Percentiles rank a stretch among this genome's conserved stretches.
phyloP scores from a whole-genome alignment of 2,797 vertebrate species.

The Trematomus bernacchii region DNA sequence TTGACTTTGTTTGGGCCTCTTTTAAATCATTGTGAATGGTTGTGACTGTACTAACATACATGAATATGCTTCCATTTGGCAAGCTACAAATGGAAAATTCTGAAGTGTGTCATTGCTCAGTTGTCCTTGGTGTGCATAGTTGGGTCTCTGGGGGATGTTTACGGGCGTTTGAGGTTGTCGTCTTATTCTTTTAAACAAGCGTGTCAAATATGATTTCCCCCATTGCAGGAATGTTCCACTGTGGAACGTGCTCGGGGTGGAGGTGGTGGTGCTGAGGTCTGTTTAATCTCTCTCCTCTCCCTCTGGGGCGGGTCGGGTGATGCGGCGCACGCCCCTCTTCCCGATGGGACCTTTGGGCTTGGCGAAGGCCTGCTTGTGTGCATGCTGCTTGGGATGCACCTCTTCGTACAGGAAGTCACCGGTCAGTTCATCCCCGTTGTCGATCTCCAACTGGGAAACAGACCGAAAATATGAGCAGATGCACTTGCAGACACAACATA shows the following conservation, averaged over 20 bases:
- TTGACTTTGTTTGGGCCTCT: slow-evolving; percentile 48
- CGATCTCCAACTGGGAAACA: slow-evolving; percentile 92
- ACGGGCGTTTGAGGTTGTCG: slow-evolving; percentile 63
- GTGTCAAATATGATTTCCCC: slow-evolving; percentile 58
- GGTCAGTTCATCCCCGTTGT: slow-evolving; percentile 94
- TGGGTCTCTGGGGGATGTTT: slow-evolving; percentile 73
- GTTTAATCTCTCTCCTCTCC: slow-evolving; percentile 91
- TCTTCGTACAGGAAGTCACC: slow-evolving; percentile 96
- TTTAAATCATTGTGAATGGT: slow-evolving; percentile 36
- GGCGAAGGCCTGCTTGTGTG: slow-evolving; percentile 95
- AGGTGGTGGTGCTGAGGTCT: slow-evolving; percentile 66
- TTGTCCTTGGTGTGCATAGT: slow-evolving; percentile 86
- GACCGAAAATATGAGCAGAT: background rate
- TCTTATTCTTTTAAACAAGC: slow-evolving; percentile 66
- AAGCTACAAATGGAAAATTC: slow-evolving; percentile 79
- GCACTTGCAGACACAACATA: background rate
- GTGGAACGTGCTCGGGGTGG: slow-evolving; percentile 66
- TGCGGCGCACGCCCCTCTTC: slow-evolving; percentile 93
- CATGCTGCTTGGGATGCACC: slow-evolving; percentile 97
- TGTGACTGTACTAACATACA: slow-evolving; percentile 66
- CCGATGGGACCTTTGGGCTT: slow-evolving; percentile 96
- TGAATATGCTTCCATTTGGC: slow-evolving; percentile 74
- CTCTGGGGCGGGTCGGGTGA: slow-evolving; percentile 91
- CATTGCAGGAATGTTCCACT: slow-evolving; percentile 77
- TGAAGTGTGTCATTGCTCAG: slow-evolving; percentile 78